Evolutionary conservation across 2,797 vertebrate species (phyloP).

Genomic region (Urosaurus nigricauda): DNA sequence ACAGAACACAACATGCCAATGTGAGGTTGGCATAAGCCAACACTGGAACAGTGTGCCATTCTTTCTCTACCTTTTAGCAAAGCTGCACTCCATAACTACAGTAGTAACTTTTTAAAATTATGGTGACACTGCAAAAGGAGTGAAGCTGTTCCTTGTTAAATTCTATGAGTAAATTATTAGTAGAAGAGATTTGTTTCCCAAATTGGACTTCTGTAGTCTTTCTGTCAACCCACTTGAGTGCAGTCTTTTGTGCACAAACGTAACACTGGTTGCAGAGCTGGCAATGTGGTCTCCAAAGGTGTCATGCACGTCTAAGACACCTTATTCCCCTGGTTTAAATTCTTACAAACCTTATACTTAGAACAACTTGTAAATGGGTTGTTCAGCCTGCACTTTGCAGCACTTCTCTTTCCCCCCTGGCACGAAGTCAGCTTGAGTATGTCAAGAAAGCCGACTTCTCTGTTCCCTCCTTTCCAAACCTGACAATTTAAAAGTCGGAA

Average conservation of each 20-base stretch:
- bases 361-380: neutral
- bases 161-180: too few species aligned
- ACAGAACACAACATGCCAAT: too few species aligned
- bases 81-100: neutral
- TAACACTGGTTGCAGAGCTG: too few species aligned
- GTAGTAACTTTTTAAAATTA: neutral
- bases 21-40: neutral
- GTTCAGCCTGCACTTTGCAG: neutral
- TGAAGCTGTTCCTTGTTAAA: neutral
- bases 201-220: neutral
- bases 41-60: neutral
- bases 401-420: constrained; percentile 36
- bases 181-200: neutral
- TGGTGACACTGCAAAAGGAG: neutral
- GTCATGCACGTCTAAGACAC: neutral
- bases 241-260: neutral
- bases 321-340: neutral
- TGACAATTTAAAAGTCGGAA: constrained; percentile 75
- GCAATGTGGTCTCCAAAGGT: neutral
- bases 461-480: constrained; percentile 52
- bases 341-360: neutral
- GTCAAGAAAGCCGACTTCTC: neutral
- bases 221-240: neutral
- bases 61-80: neutral
- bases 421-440: constrained; percentile 41